These are phyloP conservation scores for Oryctes rhinoceros DNA, from an alignment of 1,140 invertebrate species.

Conservation along the genomic window DNA sequence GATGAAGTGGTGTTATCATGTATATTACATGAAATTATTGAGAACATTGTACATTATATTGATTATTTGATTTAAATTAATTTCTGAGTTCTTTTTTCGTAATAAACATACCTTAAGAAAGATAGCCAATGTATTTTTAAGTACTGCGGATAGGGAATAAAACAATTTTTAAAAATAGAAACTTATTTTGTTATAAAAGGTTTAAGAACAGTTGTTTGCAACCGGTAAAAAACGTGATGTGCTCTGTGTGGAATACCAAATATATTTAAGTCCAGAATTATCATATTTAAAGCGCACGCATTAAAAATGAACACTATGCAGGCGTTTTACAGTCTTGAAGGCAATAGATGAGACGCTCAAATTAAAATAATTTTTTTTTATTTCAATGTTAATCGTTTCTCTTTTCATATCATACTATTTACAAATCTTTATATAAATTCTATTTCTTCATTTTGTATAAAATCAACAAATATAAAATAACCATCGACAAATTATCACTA, in stretches of 20 bases:
- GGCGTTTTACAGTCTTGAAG: too few species aligned
- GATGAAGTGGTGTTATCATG: background rate
- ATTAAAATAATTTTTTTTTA: constrained; percentile 13
- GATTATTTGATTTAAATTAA: constrained; percentile 29
- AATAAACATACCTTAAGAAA: constrained; percentile 3
- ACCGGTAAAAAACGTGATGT: too few species aligned
- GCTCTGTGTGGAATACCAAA: too few species aligned
- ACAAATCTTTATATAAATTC: constrained; percentile 30
- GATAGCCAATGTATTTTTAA: constrained; percentile 28
- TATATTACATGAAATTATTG: constrained; percentile 31
- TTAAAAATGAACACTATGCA: too few species aligned
- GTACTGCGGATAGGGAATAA: background rate
- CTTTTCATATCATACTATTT: background rate
- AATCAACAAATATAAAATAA: constrained; percentile 36
- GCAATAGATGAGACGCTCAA: background rate
- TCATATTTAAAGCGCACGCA: too few species aligned
- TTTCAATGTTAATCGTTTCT: constrained; percentile 10
- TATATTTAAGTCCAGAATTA: too few species aligned
- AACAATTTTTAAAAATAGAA: background rate
- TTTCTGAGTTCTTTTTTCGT: constrained; percentile 20
- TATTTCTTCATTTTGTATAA: constrained; percentile 17
- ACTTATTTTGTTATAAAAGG: too few species aligned
- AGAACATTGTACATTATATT: constrained; percentile 30
- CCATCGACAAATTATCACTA: constrained; percentile 1
- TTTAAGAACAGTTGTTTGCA: too few species aligned